Evolutionary conservation across 2,113 vertebrate genomes (phyloP), one percentile per base, ranked within the genome.

Genomic region (Lophura nycthemera): DNA sequence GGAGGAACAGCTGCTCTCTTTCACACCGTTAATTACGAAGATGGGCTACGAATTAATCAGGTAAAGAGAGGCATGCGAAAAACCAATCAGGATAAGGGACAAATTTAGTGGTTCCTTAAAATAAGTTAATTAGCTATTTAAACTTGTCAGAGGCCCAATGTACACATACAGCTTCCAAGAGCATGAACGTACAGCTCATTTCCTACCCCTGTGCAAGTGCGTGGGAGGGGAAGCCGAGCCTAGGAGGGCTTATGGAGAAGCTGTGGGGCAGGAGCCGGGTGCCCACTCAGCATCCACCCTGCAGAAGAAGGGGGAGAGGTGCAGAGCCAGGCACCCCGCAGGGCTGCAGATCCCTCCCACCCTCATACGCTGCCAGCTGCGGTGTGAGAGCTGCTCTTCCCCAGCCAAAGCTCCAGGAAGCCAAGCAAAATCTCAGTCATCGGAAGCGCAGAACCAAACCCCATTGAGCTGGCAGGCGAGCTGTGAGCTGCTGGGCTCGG

Each of bases 391-490:
- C 50, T 84, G 71, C 88, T 89, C 88, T 73, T 93, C 91, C 57
- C 47, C 94, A 92, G 96, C 96, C 94, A 91, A 92, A 89, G 83
- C 17, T 19, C 94, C 92, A 86, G 36, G 83, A 93, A 96, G 82
- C 94, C 97, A 95, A 89, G 88, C 36, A 72, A 81, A 96, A 97
- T 91, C 91, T 95, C 96, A 92, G 5, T 86, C 96, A 86, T 2
- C 92, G 42, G 48, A 96, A 90, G 95, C 92, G 69, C 91, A 93
- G 95, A 36, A 94, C 52, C 88, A 82, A 85, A 93, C 45, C 90
- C 90, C 96, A 89, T 89, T 91, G 91, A 83, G 89, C 96, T 93
- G 97, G 97, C 97, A 97, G 95, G 78, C 54, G 43, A n/a, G 59
- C 86, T 64, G 6, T 78, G 96, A 96, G 93, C 77, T 96, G 96